These are phyloP conservation scores for Lagocephalus sceleratus DNA, from an alignment of 2,797 vertebrate genomes.

Conservation along the genomic window DNA sequence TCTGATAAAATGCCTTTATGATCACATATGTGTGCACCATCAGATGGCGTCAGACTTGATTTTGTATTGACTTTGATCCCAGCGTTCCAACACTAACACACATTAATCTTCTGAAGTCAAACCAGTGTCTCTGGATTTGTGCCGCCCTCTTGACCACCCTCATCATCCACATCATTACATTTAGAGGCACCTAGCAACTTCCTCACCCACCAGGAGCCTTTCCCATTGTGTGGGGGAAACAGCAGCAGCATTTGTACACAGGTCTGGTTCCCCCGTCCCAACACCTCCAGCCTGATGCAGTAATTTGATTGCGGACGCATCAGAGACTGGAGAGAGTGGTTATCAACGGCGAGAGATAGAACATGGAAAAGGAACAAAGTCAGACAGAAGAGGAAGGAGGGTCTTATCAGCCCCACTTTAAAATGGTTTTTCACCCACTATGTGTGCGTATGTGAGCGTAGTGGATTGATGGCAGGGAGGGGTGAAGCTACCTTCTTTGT, in stretches of 20 bases:
- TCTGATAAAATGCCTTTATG: no score
- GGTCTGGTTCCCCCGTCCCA: not conserved
- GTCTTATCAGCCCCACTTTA: conserved; percentile 36
- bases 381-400: conserved; percentile 36
- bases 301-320: conserved; percentile 49
- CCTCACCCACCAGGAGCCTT: conserved; percentile 32
- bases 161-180: conserved; percentile 62
- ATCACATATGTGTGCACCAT: no score
- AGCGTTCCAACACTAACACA: no score
- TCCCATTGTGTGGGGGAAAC: conserved; percentile 27
- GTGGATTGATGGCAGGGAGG: conserved; percentile 29
- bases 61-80: no score
- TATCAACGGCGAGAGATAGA: conserved; percentile 48
- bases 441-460: conserved; percentile 16
- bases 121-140: conserved; percentile 19
- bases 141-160: conserved; percentile 46
- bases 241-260: not conserved
- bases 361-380: conserved; percentile 41
- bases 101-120: no score
- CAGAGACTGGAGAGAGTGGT: conserved; percentile 19
- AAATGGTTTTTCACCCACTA: conserved; percentile 20
- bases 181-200: conserved; percentile 55
- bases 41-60: no score
- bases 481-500: conserved; percentile 16
- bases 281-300: conserved; percentile 27